These are phyloP conservation scores for Abscondita cerata DNA, from an alignment of 2,888 invertebrate genomes.

Conservation along the genomic window DNA sequence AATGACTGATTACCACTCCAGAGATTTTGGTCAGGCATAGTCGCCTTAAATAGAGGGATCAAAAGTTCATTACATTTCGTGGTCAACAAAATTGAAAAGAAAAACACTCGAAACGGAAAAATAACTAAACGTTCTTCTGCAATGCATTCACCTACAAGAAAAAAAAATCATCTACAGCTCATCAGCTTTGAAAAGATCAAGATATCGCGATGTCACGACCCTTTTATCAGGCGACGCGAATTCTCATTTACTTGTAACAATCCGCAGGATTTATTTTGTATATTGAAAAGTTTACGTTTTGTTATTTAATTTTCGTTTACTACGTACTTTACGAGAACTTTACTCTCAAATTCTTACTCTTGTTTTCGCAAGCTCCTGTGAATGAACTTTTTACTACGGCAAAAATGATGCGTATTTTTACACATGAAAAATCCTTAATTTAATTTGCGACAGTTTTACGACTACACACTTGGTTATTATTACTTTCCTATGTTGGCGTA, in stretches of 20 bases:
- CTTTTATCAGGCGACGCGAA: constrained; percentile 26
- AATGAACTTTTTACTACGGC: too few relatives aligned
- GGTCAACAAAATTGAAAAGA: constrained; percentile 17
- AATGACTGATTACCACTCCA: constrained; percentile 42
- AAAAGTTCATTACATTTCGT: constrained; percentile 18
- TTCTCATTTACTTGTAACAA: constrained; percentile 27
- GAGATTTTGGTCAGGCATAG: constrained; percentile 29
- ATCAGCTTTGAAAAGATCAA: constrained; percentile 39
- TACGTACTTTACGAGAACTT: not conserved
- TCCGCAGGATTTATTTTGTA: constrained; percentile 28
- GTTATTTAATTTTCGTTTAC: constrained; percentile 12
- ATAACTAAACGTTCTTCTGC: constrained; percentile 12
- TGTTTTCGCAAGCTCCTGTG: too few relatives aligned
- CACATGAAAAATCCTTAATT: too few relatives aligned
- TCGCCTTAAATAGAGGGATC: constrained; percentile 17
- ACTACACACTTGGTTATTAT: too few relatives aligned
- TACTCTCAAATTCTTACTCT: too few relatives aligned
- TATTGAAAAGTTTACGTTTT: constrained; percentile 19
- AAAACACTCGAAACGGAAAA: constrained; percentile 1
- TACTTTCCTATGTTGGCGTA: too few relatives aligned
- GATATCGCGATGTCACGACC: constrained; percentile 29
- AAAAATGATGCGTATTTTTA: too few relatives aligned
- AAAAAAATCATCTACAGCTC: constrained; percentile 33
- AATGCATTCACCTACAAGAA: constrained; percentile 18
- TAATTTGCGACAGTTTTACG: too few relatives aligned